Evolutionary conservation across 2,113 vertebrate genomes (phyloP), one percentile per base, ranked within the genome.

Genomic region (Eolophus roseicapilla): DNA sequence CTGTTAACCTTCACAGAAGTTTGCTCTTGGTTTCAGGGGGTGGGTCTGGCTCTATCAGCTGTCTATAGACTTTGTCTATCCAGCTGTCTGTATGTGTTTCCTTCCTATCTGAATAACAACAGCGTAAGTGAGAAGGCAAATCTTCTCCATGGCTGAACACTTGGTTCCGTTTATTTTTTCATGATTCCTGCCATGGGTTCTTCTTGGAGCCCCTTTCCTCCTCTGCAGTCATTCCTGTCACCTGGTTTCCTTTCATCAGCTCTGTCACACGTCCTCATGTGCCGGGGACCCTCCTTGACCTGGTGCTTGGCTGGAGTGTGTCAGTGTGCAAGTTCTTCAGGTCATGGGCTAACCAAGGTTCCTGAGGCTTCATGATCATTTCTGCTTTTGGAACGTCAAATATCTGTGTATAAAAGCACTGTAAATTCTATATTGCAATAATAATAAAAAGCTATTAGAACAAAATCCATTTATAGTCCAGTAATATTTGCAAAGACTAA

Each of bases 401-500:
- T 64, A 18, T 67, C 39, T 41, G 29, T 67, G 23, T 70, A 46
- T 64, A 52, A 47, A 91, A 75, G 20, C 2, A 2, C n/a, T 78
- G 41, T 63, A 88, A 78, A 43, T 83, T 94, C 64, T 76, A 1
- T 83, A 46, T 74, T 83, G 64, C 74, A 82, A 16, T 71, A 75
- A 87, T 94, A 79, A 86, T 29, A 57, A 93, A 85, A 73, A 81
- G 3, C 28, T 94, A 29, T 75, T 91, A 46, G 80, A 95, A 80
- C n/a, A 93, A 52, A 86, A 80, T 76, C 59, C 20, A 9, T 70
- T 82, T 84, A 80, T 85, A 94, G 63, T 35, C 9, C 63, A 57
- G 74, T 64, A 93, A 91, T 94, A 69, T 93, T 92, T 96, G 78
- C 63, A 64, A 94, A 43, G 60, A 82, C 95, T 97, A 95, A 97